These are phyloP conservation scores for Euphydryas editha DNA, from an alignment of 2,888 invertebrate genomes.

Conservation along the genomic window DNA sequence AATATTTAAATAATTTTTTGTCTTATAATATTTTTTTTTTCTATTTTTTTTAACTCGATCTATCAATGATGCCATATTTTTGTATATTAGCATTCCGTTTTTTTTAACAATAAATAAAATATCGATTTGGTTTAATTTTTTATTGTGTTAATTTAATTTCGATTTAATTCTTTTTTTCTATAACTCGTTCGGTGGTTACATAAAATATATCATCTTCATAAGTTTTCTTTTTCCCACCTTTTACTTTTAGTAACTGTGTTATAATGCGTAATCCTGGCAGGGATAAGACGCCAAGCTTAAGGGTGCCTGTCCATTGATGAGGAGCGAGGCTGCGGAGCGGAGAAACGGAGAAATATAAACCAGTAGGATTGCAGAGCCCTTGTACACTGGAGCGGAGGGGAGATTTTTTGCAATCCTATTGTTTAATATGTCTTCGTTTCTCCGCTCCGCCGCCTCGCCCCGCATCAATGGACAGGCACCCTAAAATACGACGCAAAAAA, in stretches of 20 bases:
- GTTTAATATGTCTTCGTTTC: no score
- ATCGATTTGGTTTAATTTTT: conserved; percentile 7
- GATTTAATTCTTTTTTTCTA: neutral
- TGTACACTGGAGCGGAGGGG: no score
- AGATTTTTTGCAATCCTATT: no score
- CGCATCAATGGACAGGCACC: no score
- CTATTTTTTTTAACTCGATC: conserved; percentile 20
- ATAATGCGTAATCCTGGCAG: neutral
- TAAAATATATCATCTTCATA: neutral
- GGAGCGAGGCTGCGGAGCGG: no score
- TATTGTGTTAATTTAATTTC: conserved; percentile 7
- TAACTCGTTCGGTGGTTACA: neutral
- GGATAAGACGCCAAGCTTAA: no score
- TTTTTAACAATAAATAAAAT: conserved; percentile 17
- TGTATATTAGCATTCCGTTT: conserved; percentile 31
- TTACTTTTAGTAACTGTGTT: neutral
- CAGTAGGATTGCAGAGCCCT: no score
- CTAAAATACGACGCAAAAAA: no score
- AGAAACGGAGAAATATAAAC: no score
- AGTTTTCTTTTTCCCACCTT: neutral
- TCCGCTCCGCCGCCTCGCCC: no score
- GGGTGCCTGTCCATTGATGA: no score
- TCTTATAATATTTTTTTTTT: conserved; percentile 16
- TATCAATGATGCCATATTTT: conserved; percentile 26
- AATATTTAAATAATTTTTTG: conserved; percentile 13